phyloP scores from a whole-genome alignment of 1,140 invertebrate genomes.

The Pemphigus obesinymphae region DNA sequence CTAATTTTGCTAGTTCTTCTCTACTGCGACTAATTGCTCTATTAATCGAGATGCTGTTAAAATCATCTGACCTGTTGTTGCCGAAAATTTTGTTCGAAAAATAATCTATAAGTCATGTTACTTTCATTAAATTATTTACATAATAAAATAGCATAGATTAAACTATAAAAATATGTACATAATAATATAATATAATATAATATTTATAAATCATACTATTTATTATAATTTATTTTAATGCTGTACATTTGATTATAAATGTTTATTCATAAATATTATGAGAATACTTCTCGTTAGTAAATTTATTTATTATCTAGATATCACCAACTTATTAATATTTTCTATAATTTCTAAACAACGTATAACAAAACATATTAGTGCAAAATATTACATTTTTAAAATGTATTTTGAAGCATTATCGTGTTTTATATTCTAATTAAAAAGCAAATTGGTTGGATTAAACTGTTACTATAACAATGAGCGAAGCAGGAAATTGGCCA shows the following conservation, averaged over 20 bases:
- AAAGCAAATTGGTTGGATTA: neutral
- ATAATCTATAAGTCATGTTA: slow-evolving; percentile 33
- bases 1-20: slow-evolving; percentile 45
- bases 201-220: neutral
- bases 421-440: slow-evolving; percentile 1
- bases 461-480: neutral
- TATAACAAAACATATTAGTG: slow-evolving; percentile 30
- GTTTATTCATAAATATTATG: neutral
- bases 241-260: neutral
- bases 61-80: neutral
- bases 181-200: neutral
- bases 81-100: slow-evolving; percentile 4
- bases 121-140: slow-evolving; percentile 4
- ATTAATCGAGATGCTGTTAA: neutral
- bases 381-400: neutral
- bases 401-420: slow-evolving; percentile 2
- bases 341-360: neutral
- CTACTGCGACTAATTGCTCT: slow-evolving; percentile 26
- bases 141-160: neutral
- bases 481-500: slow-evolving; percentile 22
- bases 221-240: neutral
- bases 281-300: neutral
- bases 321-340: neutral
- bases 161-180: neutral
- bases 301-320: neutral